phyloP scores from a whole-genome alignment of 2,113 vertebrate genomes.

The Panthera leo region DNA sequence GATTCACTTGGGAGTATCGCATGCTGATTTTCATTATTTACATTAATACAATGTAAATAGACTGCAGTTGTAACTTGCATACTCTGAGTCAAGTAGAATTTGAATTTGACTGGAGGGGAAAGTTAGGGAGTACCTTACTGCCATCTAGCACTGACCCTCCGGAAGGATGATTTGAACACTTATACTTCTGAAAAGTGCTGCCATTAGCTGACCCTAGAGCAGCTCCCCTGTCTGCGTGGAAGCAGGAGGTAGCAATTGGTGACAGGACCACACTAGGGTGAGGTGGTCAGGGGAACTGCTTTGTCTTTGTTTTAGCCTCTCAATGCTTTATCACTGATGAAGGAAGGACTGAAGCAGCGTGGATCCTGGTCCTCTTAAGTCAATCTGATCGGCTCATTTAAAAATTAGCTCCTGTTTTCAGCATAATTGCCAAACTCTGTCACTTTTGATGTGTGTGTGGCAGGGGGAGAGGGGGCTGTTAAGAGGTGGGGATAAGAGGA shows the following conservation, averaged over 20 bases:
- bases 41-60: neutral
- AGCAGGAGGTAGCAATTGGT: neutral
- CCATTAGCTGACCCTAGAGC: neutral
- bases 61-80: neutral
- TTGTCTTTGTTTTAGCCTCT: neutral
- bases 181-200: neutral
- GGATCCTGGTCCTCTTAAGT: neutral
- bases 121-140: neutral
- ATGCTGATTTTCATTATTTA: slow-evolving; percentile 40
- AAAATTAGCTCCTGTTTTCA: neutral
- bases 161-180: neutral
- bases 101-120: neutral
- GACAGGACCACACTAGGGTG: neutral
- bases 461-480: neutral
- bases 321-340: neutral
- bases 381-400: neutral
- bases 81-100: neutral
- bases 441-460: neutral
- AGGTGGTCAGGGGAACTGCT: neutral
- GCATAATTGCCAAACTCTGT: neutral
- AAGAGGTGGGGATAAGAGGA: neutral
- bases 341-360: neutral
- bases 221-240: neutral
- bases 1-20: neutral
- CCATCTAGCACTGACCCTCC: neutral